phyloP scores from a whole-genome alignment of 2,888 invertebrate genomes.

The Rhamnusium bicolor region DNA sequence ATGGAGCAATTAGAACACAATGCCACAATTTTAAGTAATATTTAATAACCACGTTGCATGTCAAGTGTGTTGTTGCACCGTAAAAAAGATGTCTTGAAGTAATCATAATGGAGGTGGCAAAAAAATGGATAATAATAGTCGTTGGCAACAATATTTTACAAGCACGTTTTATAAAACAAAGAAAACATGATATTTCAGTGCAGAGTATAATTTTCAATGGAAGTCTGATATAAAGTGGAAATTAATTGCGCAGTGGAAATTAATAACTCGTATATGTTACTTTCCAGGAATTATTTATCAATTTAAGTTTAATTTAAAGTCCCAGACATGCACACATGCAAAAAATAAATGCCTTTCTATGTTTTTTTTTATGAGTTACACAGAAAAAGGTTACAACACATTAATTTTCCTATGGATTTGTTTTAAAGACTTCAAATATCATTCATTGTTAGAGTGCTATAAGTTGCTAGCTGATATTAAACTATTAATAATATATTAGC shows the following conservation, averaged over 20 bases:
- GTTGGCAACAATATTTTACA: slow-evolving; percentile 23
- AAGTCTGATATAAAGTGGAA: not conserved
- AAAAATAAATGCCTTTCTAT: too few relatives aligned
- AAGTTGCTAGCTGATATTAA: too few relatives aligned
- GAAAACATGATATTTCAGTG: not conserved
- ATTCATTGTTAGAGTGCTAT: too few relatives aligned
- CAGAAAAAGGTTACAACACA: too few relatives aligned
- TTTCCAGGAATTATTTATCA: not conserved
- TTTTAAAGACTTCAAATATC: too few relatives aligned
- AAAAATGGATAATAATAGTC: slow-evolving; percentile 26
- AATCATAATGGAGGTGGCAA: slow-evolving; percentile 3
- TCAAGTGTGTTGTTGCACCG: slow-evolving; percentile 14
- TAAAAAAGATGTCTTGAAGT: slow-evolving; percentile 24
- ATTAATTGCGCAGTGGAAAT: too few relatives aligned
- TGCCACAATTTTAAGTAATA: slow-evolving; percentile 49
- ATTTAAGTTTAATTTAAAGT: not conserved
- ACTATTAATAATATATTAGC: too few relatives aligned
- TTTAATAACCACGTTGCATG: slow-evolving; percentile 56
- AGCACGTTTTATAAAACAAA: slow-evolving; percentile 17
- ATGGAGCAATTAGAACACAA: slow-evolving; percentile 40
- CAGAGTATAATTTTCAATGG: not conserved
- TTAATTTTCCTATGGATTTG: too few relatives aligned
- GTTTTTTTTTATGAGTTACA: too few relatives aligned
- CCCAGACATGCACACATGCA: too few relatives aligned
- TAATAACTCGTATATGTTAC: not conserved